Evolutionary conservation across 2,113 vertebrate genomes (phyloP).

Genomic region (Noturus placidus): DNA sequence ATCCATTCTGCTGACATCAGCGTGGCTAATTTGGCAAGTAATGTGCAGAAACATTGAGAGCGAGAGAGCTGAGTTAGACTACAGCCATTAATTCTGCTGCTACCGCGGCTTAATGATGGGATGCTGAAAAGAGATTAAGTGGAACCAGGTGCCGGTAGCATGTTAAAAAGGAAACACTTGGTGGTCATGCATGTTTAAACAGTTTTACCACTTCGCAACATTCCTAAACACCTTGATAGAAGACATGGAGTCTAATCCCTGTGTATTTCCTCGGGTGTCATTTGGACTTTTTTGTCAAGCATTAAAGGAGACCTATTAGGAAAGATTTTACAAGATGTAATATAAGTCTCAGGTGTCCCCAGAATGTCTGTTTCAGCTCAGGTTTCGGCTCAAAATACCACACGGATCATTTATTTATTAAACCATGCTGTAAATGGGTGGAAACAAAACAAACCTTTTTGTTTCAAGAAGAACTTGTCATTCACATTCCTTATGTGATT

Average conservation of each 20-base stretch:
- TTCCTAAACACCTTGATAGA: neutral
- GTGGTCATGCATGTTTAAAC: neutral
- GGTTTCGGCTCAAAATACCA: no score
- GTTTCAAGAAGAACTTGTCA: no score
- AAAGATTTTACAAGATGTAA: no score
- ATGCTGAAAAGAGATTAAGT: conserved; percentile 10
- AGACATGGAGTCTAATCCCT: neutral
- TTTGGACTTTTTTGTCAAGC: neutral
- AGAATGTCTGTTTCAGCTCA: no score
- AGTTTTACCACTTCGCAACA: neutral
- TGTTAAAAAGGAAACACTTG: neutral
- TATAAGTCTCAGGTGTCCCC: no score
- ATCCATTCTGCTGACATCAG: conserved; percentile 3
- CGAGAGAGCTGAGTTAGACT: neutral
- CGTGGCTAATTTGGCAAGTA: neutral
- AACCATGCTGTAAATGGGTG: no score
- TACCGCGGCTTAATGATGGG: neutral
- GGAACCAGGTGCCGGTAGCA: neutral
- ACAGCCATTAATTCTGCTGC: neutral
- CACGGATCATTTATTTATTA: no score
- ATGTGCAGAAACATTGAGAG: neutral
- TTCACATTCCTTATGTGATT: no score
- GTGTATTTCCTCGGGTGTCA: neutral
- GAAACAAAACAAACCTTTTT: no score
- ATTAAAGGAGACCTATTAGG: neutral